Evolutionary conservation across 2,113 vertebrate species (phyloP).

Genomic region (Oceanites oceanicus): DNA sequence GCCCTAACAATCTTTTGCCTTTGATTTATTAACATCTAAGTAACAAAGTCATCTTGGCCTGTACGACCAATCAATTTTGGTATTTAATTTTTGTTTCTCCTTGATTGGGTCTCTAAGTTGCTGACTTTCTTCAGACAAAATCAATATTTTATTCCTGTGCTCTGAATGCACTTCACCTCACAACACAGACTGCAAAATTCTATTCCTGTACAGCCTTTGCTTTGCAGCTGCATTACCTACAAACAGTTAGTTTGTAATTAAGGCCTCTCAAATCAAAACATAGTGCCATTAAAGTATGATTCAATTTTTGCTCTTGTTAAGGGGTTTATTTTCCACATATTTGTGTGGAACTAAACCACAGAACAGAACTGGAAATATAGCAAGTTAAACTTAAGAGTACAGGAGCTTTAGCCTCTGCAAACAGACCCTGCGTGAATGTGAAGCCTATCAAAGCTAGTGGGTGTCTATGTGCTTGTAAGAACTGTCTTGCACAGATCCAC

Average conservation of each 20-base stretch:
- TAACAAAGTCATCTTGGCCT: slow-evolving; percentile 77
- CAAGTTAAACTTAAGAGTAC: not conserved
- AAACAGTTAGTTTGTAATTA: not conserved
- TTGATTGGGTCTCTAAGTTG: slow-evolving; percentile 80
- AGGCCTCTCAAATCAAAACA: not conserved
- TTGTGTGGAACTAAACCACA: not conserved
- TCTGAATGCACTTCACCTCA: slow-evolving; percentile 62
- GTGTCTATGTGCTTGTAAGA: not conserved
- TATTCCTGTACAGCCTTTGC: not conserved
- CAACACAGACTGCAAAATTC: not conserved
- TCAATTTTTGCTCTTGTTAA: not conserved
- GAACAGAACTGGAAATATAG: not conserved
- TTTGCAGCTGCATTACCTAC: not conserved
- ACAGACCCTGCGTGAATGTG: not conserved
- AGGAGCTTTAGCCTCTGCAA: slow-evolving; percentile 11
- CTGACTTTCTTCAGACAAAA: slow-evolving; percentile 78
- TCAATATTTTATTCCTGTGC: slow-evolving; percentile 84
- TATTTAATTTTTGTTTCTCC: slow-evolving; percentile 89
- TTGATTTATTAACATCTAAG: slow-evolving; percentile 84
- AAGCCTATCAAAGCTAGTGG: not conserved
- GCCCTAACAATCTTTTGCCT: slow-evolving; percentile 69
- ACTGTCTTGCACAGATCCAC: not conserved
- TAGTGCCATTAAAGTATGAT: not conserved
- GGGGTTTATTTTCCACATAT: not conserved
- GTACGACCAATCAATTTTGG: slow-evolving; percentile 87